Base-by-base conservation (phyloP, 2,113 vertebrate species). In the Gambusia holbrooki region DNA sequence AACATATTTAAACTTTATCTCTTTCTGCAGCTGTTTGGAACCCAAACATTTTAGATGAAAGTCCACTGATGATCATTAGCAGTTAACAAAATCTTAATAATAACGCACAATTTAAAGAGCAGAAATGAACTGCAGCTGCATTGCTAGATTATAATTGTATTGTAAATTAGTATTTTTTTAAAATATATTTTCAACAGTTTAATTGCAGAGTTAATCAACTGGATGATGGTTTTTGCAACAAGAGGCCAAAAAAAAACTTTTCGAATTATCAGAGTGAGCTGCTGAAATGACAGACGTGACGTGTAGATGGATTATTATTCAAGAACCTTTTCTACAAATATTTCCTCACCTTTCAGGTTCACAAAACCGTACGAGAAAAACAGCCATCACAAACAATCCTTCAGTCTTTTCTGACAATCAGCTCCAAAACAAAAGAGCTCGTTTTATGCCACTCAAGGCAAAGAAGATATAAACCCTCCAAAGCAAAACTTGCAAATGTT, bases 171-270 rank as follows among this genome's bases (percentile, higher is more conserved):
- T 48, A 48, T 48, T 9, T 28, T 45, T 48, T 10, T 30, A 27
- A 2, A 30, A 30, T 67, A 65, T 62, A 51, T 72, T 74, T 66
- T 27, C 33, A 32, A 77, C 58, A 76, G 72, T 48, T 81, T 77
- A 30, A 40, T 60, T 13, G 61, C 60, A 74, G 84, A 62, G 63
- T 81, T 32, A 63, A 69, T 28, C 22, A 67, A 63, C 73, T 77
- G 13, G 58, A 74, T 54, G 51, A 88, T 79, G 65, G 30, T 37
- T 15, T 15, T 64, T 72, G 48, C 40, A 69, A 80, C 58, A 62
- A 54, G 6, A 54, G 8, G 7, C 8, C 7, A 58, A 58, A n/a
- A n/a, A 51, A 61, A 64, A 73, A 30, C 69, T 54, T 62, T 58
- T 68, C n/a, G 71, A 78, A 66, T 28, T 58, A 71, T 7, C 54